Conservation (phyloP, 1,140 invertebrate species). For the Eriocheir sinensis region DNA sequence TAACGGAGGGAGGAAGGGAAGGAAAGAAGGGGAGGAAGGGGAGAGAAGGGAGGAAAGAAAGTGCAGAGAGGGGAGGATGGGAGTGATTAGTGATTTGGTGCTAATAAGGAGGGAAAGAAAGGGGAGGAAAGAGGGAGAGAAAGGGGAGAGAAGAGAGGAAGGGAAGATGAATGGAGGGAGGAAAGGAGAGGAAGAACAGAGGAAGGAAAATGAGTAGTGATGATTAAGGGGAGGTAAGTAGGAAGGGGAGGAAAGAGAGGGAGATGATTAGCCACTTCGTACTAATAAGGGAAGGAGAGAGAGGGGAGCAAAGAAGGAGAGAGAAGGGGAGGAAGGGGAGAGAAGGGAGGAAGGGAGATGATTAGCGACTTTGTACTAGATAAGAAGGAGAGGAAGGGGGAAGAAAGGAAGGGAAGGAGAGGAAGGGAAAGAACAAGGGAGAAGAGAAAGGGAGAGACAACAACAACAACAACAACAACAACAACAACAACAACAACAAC, state of each 20-base stretch:
- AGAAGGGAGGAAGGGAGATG: background rate
- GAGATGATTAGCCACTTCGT: too few relatives aligned
- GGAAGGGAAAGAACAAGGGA: background rate
- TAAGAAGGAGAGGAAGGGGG: conserved; percentile 7
- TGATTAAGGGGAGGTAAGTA: background rate
- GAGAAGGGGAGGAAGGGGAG: background rate
- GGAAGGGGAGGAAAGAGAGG: background rate
- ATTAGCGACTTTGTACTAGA: too few relatives aligned
- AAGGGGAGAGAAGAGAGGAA: background rate
- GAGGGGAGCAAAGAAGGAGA: background rate
- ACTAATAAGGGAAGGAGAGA: background rate
- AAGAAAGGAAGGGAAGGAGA: background rate
- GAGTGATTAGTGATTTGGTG: too few relatives aligned
- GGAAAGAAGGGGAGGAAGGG: background rate
- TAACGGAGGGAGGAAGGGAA: background rate
- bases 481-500: too few relatives aligned
- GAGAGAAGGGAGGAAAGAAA: background rate
- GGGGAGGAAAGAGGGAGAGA: background rate
- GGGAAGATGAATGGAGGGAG: background rate
- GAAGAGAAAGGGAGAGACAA: background rate
- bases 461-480: too few relatives aligned
- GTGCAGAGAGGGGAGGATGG: background rate
- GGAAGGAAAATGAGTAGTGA: background rate
- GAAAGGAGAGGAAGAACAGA: background rate
- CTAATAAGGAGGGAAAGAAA: background rate